Evolutionary conservation across 2,797 vertebrate genomes (phyloP).

Genomic region (Spinus pinus): DNA sequence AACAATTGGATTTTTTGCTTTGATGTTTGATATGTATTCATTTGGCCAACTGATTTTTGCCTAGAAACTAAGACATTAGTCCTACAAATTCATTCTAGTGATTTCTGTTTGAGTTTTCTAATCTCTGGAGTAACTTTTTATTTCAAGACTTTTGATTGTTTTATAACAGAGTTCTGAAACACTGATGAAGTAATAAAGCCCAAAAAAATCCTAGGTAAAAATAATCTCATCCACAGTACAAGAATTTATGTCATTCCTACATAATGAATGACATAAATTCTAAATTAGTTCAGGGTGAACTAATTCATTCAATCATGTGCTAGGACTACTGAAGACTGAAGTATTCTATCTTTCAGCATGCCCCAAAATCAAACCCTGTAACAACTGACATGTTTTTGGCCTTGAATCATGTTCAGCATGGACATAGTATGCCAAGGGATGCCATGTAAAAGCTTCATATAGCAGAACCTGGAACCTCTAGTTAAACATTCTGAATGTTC

Average conservation of each 20-base stretch:
- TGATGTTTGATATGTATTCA: background rate
- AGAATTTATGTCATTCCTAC: background rate
- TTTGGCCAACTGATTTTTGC: background rate
- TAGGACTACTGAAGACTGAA: background rate
- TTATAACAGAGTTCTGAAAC: background rate
- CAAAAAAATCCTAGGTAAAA: background rate
- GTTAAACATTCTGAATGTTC: background rate
- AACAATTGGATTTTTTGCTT: background rate
- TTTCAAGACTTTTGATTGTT: background rate
- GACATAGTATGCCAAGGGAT: background rate
- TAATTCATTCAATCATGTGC: background rate
- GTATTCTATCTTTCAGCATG: background rate
- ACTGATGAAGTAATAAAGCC: background rate
- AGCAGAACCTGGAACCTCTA: background rate
- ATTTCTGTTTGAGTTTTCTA: background rate
- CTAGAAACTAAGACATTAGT: background rate
- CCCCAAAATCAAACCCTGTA: background rate
- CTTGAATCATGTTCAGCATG: background rate
- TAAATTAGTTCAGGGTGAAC: background rate
- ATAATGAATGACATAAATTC: too few relatives aligned
- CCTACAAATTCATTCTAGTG: background rate
- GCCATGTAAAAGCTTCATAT: background rate
- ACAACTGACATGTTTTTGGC: background rate
- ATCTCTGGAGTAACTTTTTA: background rate
- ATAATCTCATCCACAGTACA: background rate